Conservation (phyloP, 64 coral and sea anemone genomes). For the Dendronephthya gigantea region DNA sequence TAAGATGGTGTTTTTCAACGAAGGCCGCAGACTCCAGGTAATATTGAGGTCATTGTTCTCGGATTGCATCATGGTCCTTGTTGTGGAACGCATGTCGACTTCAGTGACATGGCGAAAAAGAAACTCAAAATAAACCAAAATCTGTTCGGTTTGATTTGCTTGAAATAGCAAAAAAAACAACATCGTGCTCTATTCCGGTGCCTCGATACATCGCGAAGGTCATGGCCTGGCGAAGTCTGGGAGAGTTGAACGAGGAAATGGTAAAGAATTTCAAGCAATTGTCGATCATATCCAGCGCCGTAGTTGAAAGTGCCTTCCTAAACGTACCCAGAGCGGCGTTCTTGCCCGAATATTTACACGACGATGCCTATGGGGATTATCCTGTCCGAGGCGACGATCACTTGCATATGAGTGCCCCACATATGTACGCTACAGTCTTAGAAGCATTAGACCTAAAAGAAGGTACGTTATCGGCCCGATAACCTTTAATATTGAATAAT, state of each 20-base stretch:
- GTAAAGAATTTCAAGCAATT: slow-evolving; percentile 83
- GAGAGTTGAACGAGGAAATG: slow-evolving; percentile 93
- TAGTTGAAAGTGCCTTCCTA: slow-evolving; percentile 82
- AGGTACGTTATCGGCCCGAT: slow-evolving; percentile 32
- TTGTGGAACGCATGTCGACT: no score
- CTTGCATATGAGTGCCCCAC: slow-evolving; percentile 86
- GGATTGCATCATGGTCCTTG: no score
- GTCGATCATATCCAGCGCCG: slow-evolving; percentile 58
- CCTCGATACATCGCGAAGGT: neutral
- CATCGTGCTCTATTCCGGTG: no score
- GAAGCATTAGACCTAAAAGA: slow-evolving; percentile 79
- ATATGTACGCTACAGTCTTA: slow-evolving; percentile 92
- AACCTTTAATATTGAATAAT: no score
- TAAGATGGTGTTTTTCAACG: no score
- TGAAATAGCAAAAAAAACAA: no score
- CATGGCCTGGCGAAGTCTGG: slow-evolving; percentile 81
- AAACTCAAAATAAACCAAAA: no score
- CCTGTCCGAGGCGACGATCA: slow-evolving; percentile 75
- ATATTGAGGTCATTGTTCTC: no score
- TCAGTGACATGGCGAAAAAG: no score
- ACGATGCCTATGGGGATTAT: slow-evolving; percentile 74
- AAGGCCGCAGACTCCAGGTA: no score
- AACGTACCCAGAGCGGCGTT: slow-evolving; percentile 80
- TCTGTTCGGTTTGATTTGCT: no score
- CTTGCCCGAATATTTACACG: slow-evolving; percentile 55